Evolutionary conservation across 2,888 invertebrate genomes (phyloP), one percentile per base, ranked within the genome.

Genomic region (Eutolmus rufibarbis): DNA sequence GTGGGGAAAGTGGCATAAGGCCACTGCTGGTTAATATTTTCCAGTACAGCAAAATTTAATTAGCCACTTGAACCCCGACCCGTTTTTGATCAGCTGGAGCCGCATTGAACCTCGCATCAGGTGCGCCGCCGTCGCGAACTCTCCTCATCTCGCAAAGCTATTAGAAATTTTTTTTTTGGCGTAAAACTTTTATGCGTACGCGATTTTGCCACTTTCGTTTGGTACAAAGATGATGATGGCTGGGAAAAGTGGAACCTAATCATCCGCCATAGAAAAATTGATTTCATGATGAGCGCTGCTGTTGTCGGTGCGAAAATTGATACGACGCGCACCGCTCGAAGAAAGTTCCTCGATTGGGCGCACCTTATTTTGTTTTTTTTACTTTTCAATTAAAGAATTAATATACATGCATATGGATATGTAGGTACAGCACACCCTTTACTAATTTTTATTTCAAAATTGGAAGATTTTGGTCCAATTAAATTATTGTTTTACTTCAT

Each of bases 11-110:
- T 34, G 51, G 51, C 51, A 81, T 31, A 82, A 23, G 34, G 56
- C 43, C 14, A 14, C 12, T 46, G 66, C 28, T 66, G 19, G 82
- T 40, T 40, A 19, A 46, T 12, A 19, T 46, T 66, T 37, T 40
- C 31, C 56, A 37, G 66, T 40, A 66, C 40, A 84, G 37, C 37
- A 31, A 84, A 84, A 66, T 66, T 66, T 66, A 84, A 84, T 66
- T 84, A 84, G 34, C 82, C 34, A 84, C 57, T 40, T 56, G n/a
- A 66, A 37, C 19, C 66, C 66, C 9, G 28, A 57, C 40, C 16
- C 31, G 66, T 37, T 34, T 40, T 66, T 57, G 66, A 37, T n/a
- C 82, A 31, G 43, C 31, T 34, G 66, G 57, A 7, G 57, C 14
- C 28, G 12, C 9, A 66, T 19, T 31, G 19, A 37, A 28, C 40